Evolutionary conservation across 2,888 invertebrate species (phyloP), one percentile per base, ranked within the genome.

Genomic region (Dicycla oo): DNA sequence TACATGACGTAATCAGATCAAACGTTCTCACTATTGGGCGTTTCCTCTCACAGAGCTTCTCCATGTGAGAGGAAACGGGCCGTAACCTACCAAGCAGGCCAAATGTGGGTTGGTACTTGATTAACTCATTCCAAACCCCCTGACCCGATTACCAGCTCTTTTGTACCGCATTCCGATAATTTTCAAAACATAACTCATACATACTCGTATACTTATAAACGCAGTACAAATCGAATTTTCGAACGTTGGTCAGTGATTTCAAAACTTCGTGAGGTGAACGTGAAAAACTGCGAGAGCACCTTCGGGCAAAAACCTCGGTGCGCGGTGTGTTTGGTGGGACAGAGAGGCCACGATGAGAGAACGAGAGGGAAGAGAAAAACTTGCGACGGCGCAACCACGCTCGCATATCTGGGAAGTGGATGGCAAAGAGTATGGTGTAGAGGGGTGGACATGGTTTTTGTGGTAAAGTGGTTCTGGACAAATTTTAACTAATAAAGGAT

Each of bases 251-350:
- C 73, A 81, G 78, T 79, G 84, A 86, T 86, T 87, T 86, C 76
- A 85, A 87, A 82, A 82, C 83, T 87, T 81, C 82, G 77, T 80
- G 84, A 78, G 83, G 54, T 53, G 85, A 66, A 86, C 88, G 89
- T 88, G 90, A 90, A 91, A 91, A 89, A 89, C 89, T 83, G 81
- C 89, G 71, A 71, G 83, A 81, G 75, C 80, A 69, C 82, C 85
- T 74, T 63, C 86, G 86, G 80, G 89, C 90, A 93, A 93, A 94
- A 93, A 93, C 90, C 87, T 83, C 69, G 56, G 82, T 71, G 71
- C 60, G 93, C 94, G 94, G 94, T 74, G 80, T 91, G 89, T 94
- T 90, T 94, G 94, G 92, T 88, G 80, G 58, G 93, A 94, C 75
- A 7, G 91, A 86, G 94, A 92, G 34, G 43, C 85, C 30, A 5